phyloP scores from a whole-genome alignment of 2,888 invertebrate genomes.

The Heliconius ismenius region DNA sequence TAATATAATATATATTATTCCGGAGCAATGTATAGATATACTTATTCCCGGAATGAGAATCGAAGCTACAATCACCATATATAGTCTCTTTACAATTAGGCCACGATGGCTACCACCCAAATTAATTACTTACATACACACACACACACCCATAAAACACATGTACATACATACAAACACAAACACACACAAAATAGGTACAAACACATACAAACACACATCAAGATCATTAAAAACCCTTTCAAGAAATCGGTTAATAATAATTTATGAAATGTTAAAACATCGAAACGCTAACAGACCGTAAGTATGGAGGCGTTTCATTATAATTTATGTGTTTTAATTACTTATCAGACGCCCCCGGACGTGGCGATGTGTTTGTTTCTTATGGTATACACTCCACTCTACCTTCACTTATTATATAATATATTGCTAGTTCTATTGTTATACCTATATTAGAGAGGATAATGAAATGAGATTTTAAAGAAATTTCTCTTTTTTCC shows the following conservation, averaged over 20 bases:
- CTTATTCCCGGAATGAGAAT: neutral
- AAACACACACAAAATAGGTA: neutral
- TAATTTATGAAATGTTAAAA: conserved; percentile 47
- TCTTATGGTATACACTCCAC: conserved; percentile 23
- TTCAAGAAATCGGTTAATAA: conserved; percentile 34
- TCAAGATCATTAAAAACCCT: conserved; percentile 33
- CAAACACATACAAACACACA: conserved; percentile 13
- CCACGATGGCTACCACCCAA: neutral
- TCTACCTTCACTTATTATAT: neutral
- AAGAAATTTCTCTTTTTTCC: no score
- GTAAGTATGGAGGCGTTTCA: conserved; percentile 48
- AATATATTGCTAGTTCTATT: no score
- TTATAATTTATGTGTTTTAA: conserved; percentile 60
- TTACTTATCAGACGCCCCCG: conserved; percentile 55
- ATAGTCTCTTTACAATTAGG: neutral
- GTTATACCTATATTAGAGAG: no score
- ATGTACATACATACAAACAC: neutral
- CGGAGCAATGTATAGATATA: no score
- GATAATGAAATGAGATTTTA: no score
- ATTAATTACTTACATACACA: neutral
- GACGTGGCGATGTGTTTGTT: conserved; percentile 46
- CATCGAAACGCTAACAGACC: conserved; percentile 23
- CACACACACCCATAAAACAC: neutral
- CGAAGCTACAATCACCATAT: neutral
- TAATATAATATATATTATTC: no score